These are phyloP conservation scores for Danaus chrysippus DNA, from an alignment of 2,888 invertebrate species.

Conservation along the genomic window DNA sequence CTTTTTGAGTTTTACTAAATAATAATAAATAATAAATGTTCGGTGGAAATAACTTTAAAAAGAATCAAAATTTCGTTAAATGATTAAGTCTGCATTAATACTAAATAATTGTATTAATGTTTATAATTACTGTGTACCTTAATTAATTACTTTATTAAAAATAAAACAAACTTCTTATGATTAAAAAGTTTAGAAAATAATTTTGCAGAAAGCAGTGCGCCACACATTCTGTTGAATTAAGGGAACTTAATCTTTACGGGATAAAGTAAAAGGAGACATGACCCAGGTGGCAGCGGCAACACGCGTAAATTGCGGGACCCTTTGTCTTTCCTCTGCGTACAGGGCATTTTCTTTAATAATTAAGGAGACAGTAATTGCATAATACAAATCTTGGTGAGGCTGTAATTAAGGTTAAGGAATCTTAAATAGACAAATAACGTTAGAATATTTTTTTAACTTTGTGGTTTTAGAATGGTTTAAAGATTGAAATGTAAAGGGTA, in stretches of 20 bases:
- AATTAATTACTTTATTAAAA: neutral
- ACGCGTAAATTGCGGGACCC: slow-evolving; percentile 64
- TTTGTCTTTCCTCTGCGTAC: slow-evolving; percentile 62
- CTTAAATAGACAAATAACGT: neutral
- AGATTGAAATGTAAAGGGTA: slow-evolving; percentile 19
- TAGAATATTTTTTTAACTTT: neutral
- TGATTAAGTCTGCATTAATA: too few relatives aligned
- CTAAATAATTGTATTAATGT: too few relatives aligned
- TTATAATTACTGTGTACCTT: neutral
- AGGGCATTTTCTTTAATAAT: slow-evolving; percentile 59
- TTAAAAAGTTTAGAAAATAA: neutral
- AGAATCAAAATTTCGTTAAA: neutral
- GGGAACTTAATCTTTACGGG: slow-evolving; percentile 77
- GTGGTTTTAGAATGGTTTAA: neutral
- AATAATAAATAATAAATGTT: too few relatives aligned
- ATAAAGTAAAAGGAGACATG: slow-evolving; percentile 78
- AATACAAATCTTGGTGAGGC: slow-evolving; percentile 37
- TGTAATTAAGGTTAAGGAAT: slow-evolving; percentile 6
- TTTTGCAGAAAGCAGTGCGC: slow-evolving; percentile 48
- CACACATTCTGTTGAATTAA: slow-evolving; percentile 62
- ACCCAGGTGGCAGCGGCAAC: slow-evolving; percentile 70
- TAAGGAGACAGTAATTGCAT: slow-evolving; percentile 57
- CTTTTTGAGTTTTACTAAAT: too few relatives aligned
- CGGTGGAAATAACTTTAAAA: too few relatives aligned
- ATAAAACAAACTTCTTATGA: neutral